Percentiles rank a stretch among this genome's conserved stretches.
These are phyloP conservation scores for Aphrophora alni DNA, from an alignment of 2,888 invertebrate genomes.

Conservation along the genomic window DNA sequence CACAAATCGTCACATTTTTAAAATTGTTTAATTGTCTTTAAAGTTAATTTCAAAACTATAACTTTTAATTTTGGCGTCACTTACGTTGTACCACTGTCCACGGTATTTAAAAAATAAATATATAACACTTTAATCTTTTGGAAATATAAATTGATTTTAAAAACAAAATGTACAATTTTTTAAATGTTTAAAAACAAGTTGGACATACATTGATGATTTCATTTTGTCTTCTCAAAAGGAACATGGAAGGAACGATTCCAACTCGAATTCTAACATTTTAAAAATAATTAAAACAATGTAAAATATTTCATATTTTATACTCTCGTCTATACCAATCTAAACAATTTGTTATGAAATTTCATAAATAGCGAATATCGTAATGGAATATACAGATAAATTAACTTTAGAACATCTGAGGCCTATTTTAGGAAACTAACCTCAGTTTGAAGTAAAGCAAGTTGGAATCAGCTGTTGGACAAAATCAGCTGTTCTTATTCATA, in stretches of 20 bases:
- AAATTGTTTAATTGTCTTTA: neutral
- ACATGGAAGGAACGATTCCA: neutral
- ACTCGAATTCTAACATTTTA: neutral
- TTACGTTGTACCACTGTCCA: neutral
- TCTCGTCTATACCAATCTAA: no score
- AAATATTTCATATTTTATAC: no score
- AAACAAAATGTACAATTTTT: neutral
- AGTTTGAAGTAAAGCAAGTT: no score
- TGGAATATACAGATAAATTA: no score
- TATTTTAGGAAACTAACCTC: no score
- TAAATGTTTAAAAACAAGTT: neutral
- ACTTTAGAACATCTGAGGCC: no score
- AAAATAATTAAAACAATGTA: neutral
- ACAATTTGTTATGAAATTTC: no score
- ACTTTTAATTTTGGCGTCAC: constrained; percentile 1
- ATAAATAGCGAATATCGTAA: no score
- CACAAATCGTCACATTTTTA: neutral
- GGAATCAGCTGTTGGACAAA: no score
- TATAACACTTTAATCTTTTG: neutral
- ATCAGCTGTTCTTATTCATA: no score
- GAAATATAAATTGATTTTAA: neutral
- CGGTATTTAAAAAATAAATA: neutral
- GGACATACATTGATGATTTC: neutral
- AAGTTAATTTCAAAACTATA: neutral
- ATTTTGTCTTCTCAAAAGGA: no score